phyloP scores from a whole-genome alignment of 1,140 invertebrate genomes.

The Paralvinella palmiformis region DNA sequence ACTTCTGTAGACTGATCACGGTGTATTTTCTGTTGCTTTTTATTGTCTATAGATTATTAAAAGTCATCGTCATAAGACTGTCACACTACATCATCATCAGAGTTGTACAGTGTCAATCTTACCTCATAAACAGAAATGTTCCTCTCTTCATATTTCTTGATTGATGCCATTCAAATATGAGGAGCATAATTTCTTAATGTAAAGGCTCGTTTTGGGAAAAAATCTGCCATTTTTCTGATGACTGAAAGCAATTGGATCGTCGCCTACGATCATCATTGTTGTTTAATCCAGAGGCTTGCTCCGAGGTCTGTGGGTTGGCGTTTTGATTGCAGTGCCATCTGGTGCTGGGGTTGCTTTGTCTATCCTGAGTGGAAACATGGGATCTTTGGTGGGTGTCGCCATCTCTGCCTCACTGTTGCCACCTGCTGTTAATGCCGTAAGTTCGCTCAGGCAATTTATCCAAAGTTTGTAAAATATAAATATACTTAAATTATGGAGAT shows the following conservation, averaged over 20 bases:
- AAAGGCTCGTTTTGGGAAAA: too few species aligned
- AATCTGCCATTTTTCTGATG: neutral
- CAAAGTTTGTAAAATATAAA: neutral
- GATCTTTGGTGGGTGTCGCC: slow-evolving; percentile 79
- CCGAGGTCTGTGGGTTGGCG: slow-evolving; percentile 61
- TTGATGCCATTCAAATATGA: too few species aligned
- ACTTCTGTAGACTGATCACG: too few species aligned
- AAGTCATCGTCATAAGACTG: too few species aligned
- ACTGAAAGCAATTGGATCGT: neutral
- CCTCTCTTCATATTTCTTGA: too few species aligned
- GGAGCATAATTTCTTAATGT: too few species aligned
- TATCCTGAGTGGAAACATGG: slow-evolving; percentile 73
- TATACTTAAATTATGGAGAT: neutral
- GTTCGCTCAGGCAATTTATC: slow-evolving; percentile 19
- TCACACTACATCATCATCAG: too few species aligned
- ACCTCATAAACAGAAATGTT: too few species aligned
- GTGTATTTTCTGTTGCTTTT: too few species aligned
- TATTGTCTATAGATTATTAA: too few species aligned
- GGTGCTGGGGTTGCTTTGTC: slow-evolving; percentile 81
- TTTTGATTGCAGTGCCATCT: slow-evolving; percentile 64
- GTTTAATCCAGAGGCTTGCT: slow-evolving; percentile 54
- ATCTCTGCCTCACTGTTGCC: slow-evolving; percentile 80
- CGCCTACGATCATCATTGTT: neutral
- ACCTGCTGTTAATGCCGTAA: slow-evolving; percentile 68
- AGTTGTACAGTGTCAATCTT: too few species aligned